phyloP scores from a whole-genome alignment of 2,113 vertebrate species.

The Alectura lathami region DNA sequence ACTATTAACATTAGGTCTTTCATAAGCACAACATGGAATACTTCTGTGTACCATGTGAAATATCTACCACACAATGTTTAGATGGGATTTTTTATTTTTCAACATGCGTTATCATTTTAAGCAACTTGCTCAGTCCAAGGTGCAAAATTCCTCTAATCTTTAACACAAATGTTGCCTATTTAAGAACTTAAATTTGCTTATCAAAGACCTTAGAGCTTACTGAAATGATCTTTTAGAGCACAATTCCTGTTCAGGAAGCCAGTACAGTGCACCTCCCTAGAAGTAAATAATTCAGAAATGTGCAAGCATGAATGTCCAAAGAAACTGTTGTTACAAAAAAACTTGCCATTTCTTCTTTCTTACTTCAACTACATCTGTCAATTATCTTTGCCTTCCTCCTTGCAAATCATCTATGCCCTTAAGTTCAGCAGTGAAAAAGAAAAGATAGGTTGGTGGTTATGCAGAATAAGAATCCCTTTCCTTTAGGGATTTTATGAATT shows the following conservation, averaged over 20 bases:
- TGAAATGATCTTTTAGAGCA: neutral
- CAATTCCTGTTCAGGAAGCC: neutral
- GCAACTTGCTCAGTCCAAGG: neutral
- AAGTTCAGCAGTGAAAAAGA: neutral
- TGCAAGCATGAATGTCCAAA: neutral
- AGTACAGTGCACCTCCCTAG: neutral
- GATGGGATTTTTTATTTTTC: neutral
- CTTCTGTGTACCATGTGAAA: neutral
- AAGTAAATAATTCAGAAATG: neutral
- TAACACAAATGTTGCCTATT: neutral
- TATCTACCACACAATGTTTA: fast-evolving
- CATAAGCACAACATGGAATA: neutral
- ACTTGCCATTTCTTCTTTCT: neutral
- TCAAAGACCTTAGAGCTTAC: neutral
- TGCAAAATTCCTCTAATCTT: neutral
- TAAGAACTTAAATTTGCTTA: neutral
- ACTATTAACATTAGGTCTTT: neutral
- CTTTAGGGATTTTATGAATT: neutral
- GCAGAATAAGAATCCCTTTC: neutral
- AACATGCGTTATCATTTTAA: neutral
- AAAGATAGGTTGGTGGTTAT: neutral
- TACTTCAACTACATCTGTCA: neutral
- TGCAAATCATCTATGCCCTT: neutral
- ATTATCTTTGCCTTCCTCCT: neutral
- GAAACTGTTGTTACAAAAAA: neutral